These are phyloP conservation scores for Monochamus alternatus DNA, from an alignment of 2,888 invertebrate genomes.

Conservation along the genomic window DNA sequence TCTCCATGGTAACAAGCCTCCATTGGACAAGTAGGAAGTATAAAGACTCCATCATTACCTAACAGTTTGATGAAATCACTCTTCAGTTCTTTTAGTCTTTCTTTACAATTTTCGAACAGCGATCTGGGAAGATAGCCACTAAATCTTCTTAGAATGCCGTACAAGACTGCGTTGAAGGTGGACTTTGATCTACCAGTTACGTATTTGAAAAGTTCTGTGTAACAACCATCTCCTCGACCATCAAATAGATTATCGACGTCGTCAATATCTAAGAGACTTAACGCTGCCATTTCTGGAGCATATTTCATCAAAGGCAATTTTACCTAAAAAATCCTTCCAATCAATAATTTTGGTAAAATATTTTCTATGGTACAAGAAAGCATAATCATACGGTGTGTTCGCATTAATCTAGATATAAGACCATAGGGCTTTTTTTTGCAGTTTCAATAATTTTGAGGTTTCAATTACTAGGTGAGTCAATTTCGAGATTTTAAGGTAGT, in stretches of 20 bases:
- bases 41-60: constrained; percentile 79
- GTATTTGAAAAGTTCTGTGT: constrained; percentile 80
- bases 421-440: no score
- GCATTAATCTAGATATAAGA: no score
- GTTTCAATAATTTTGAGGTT: no score
- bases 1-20: constrained; percentile 81
- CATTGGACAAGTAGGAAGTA: constrained; percentile 80
- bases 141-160: constrained; percentile 70
- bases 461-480: no score
- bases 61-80: constrained; percentile 73
- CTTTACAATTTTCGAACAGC: constrained; percentile 41
- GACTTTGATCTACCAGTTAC: constrained; percentile 77
- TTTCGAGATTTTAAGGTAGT: no score
- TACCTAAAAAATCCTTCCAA: constrained; percentile 68
- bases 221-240: constrained; percentile 76
- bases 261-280: constrained; percentile 75
- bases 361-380: background rate
- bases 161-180: constrained; percentile 78
- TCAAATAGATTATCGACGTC: constrained; percentile 79
- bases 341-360: no score
- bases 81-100: constrained; percentile 43
- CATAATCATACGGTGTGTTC: no score
- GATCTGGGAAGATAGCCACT: constrained; percentile 45
- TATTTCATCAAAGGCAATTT: constrained; percentile 78
- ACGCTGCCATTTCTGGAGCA: constrained; percentile 76